Evolutionary conservation across 1,140 invertebrate species (phyloP).

Genomic region (Lamellibrachia luymesi): DNA sequence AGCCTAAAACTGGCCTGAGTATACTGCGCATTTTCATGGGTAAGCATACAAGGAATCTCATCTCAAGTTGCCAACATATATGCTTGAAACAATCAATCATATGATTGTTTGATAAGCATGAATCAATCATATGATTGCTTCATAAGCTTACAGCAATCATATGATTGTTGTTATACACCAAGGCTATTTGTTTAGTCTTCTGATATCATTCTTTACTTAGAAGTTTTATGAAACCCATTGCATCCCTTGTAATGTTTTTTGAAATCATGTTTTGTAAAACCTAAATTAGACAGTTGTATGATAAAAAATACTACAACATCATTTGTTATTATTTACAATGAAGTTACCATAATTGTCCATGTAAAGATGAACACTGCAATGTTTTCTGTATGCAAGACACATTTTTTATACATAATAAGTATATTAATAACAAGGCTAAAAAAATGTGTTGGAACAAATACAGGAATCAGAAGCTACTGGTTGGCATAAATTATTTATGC

Average conservation of each 20-base stretch:
- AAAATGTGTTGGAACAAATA: too few relatives aligned
- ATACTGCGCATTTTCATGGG: neutral
- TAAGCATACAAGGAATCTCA: neutral
- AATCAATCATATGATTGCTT: too few relatives aligned
- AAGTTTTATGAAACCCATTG: neutral
- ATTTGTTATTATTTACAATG: neutral
- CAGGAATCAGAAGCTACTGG: too few relatives aligned
- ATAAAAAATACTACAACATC: neutral
- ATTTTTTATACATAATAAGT: too few relatives aligned
- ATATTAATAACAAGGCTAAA: too few relatives aligned
- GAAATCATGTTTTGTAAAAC: neutral
- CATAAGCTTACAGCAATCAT: neutral
- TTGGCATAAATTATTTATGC: too few relatives aligned
- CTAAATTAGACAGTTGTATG: neutral
- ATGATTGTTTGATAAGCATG: neutral
- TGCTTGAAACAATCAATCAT: neutral
- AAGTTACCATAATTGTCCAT: neutral
- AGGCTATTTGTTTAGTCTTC: neutral
- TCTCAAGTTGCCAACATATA: neutral
- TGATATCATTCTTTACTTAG: neutral
- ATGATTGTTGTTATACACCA: neutral
- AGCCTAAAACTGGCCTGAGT: neutral
- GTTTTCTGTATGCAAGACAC: too few relatives aligned
- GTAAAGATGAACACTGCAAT: too few relatives aligned
- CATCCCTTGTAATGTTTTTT: neutral